Conservation (phyloP, 1,140 invertebrate species). For the Nomia melanderi region DNA sequence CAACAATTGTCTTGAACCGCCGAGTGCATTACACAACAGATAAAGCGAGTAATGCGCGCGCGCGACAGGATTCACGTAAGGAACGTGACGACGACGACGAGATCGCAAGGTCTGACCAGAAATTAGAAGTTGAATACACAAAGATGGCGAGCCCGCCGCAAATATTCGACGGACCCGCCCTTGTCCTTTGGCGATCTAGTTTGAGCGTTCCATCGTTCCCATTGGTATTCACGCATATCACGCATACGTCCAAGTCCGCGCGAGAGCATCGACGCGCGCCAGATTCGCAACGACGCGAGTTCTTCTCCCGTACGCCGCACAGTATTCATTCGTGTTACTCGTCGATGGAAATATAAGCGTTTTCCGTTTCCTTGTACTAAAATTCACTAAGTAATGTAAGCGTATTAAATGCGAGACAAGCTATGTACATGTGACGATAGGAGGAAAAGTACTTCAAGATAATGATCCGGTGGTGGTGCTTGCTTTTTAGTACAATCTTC, state of each 20-base stretch:
- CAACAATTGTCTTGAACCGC: not conserved
- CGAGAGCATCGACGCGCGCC: not conserved
- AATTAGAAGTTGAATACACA: conserved; percentile 28
- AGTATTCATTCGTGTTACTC: not conserved
- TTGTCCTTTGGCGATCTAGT: conserved; percentile 4
- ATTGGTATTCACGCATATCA: not conserved
- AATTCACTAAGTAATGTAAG: conserved; percentile 21
- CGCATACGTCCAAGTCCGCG: not conserved
- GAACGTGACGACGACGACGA: not conserved
- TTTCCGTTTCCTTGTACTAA: conserved; percentile 52
- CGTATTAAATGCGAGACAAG: conserved; percentile 11
- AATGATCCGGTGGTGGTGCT: too few species aligned
- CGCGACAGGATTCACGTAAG: not conserved
- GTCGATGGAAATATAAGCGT: conserved; percentile 37
- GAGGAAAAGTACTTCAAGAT: not conserved
- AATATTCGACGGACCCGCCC: conserved; percentile 28
- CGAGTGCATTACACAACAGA: not conserved
- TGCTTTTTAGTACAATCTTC: too few species aligned
- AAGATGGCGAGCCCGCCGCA: conserved; percentile 50
- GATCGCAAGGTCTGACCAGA: conserved; percentile 1
- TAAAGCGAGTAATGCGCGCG: not conserved
- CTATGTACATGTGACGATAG: conserved; percentile 28
- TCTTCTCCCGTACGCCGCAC: too few species aligned
- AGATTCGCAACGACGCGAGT: too few species aligned
- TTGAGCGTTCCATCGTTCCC: not conserved